Base-by-base conservation (phyloP, 1,140 invertebrate genomes). In the Cotesia typhae region DNA sequence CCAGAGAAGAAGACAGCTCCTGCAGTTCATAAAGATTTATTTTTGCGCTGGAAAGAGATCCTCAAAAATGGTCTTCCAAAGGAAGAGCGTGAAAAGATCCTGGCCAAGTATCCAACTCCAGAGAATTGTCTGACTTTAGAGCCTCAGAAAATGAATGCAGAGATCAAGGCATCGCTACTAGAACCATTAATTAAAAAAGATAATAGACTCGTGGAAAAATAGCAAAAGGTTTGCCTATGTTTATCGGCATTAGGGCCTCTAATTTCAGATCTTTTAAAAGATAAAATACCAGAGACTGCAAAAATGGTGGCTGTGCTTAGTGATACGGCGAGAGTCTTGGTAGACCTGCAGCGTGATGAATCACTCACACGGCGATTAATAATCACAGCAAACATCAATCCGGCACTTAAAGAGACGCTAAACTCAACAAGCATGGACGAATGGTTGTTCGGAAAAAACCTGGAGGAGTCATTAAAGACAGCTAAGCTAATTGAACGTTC, bases 391-490 rank as follows among this genome's bases (percentile, higher is more conserved):
- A 71, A 67, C 59, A 17, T 75, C 5, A 75, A 73, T 47, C 20
- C 63, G 41, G 41, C 64, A 14, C 10, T 73, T 12, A 75, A 75
- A 28, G 74, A 73, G 7, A 65, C 71, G 10, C 61, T 75, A 28
- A 70, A 70, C n/a, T n/a, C 74, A 36, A 73, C 74, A 10, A 12
- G 17, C 3, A 52, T 59, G 17, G 71, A 71, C 59, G 71, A 75
- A 73, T 75, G 67, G 66, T 12, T 75, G 37, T 75, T 75, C 67
- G 74, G 68, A 3, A 66, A 73, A 14, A 38, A 73, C 9, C 65
- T 75, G 10, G 64, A 67, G 4, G 74, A 75, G 61, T 64, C 63
- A 10, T 17, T 75, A 67, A 75, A 73, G 60, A 69, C 67, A 17
- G 74, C 70, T 17, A 38, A 75, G 64, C 36, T 66, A 37, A 10